Base-by-base conservation (phyloP, 1,140 invertebrate genomes). In the Caenorhabditis remanei region DNA sequence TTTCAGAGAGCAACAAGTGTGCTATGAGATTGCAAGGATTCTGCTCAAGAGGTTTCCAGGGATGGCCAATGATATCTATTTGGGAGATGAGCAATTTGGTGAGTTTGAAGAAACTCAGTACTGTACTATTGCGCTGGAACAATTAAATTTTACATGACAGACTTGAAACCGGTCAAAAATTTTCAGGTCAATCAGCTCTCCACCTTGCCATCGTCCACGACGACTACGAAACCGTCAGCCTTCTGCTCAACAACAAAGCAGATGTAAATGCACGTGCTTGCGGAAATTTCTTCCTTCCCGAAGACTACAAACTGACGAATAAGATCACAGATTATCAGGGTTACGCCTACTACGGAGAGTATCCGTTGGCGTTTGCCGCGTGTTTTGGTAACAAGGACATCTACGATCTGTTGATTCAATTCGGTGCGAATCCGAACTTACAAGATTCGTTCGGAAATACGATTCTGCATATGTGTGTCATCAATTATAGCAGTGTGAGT, bases 401-500 rank as follows among this genome's bases (percentile, higher is more conserved):
- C n/a, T 99, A 99, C 93, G 98, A 99, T 93, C 94, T 98, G 65
- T 94, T 99, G 0, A 94, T 99, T 16, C 96, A 98, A 87, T 95
- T 95, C 71, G 96, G 96, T 16, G 96, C 97, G 0, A 95, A 99
- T 94, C 97, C 97, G 0, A 97, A 99, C 93, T 94, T 95, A 1
- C 96, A 97, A 92, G 97, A 98, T 91, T 87, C 71, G 0, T 87
- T 87, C 53, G 86, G 86, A 32, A 83, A 99, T 92, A 99, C 97
- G 95, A 96, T 98, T 83, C 94, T 99, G 7, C 98, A 99, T 93
- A 98, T 99, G 96, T 96, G 98, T 16, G 98, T 99, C 0, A 97
- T 99, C 84, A 96, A 96, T 90, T 96, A 99, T 93, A 98, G 98
- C 94, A 93, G 97, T 93, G 97, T 98, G 94, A 94, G 94, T 93